Conservation (phyloP, 2,113 vertebrate species). For the Tringa solitaria region DNA sequence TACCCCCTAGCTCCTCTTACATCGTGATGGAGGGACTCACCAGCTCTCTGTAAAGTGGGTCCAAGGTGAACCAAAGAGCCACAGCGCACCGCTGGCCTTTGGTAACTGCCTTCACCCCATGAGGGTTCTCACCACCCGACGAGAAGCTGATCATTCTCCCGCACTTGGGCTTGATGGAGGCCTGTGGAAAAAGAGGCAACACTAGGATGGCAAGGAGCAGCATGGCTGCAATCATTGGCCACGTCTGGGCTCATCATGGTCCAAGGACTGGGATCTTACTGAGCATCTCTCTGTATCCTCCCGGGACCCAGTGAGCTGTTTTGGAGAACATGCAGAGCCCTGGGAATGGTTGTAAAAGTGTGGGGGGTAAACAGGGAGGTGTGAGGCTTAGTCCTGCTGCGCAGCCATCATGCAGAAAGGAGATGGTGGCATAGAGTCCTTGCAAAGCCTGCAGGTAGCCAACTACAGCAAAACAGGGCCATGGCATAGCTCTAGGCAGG, state of each 20-base stretch:
- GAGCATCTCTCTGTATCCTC: fast-evolving
- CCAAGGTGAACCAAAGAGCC: constrained; percentile 94
- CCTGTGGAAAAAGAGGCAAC: constrained; percentile 69
- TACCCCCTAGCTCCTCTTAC: not conserved
- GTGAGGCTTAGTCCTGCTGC: not conserved
- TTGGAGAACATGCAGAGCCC: not conserved
- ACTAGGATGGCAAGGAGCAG: not conserved
- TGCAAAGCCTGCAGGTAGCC: not conserved
- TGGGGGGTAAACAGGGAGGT: not conserved
- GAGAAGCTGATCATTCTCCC: constrained; percentile 97
- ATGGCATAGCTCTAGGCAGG: not conserved
- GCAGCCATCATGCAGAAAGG: not conserved
- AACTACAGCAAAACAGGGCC: not conserved
- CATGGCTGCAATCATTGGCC: fast-evolving
- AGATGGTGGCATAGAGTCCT: not conserved
- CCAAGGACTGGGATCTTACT: not conserved
- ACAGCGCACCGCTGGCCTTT: constrained; percentile 91
- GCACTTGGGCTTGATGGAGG: constrained; percentile 90
- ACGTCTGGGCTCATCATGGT: fast-evolving
- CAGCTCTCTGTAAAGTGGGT: constrained; percentile 92
- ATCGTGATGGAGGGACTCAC: constrained; percentile 56
- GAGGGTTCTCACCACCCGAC: constrained; percentile 93
- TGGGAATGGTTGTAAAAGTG: not conserved
- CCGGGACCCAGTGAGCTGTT: not conserved
- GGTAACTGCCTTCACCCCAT: constrained; percentile 93